Evolutionary conservation across 2,113 vertebrate genomes (phyloP).

Genomic region (Hystrix cristata): DNA sequence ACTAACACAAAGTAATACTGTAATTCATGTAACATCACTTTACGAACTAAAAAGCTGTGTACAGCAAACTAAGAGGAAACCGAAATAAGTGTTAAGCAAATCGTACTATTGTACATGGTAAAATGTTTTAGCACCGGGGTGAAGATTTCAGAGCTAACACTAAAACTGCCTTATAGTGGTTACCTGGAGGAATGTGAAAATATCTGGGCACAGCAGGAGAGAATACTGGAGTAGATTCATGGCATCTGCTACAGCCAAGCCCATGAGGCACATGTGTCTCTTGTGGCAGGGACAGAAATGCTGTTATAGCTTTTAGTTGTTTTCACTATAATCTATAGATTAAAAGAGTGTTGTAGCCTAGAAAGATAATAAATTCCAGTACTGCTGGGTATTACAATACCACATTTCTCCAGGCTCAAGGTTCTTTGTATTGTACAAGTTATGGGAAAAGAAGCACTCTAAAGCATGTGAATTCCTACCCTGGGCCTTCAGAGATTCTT

Average conservation of each 20-base stretch:
- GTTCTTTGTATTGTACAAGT: not conserved
- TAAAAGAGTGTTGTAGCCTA: not conserved
- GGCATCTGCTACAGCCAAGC: fast-evolving
- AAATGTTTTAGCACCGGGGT: not conserved
- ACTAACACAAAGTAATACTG: too few species aligned
- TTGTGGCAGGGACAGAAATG: not conserved
- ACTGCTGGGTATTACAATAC: not conserved
- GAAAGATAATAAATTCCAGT: not conserved
- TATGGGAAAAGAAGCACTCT: not conserved
- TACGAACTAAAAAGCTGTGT: not conserved
- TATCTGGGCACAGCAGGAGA: not conserved
- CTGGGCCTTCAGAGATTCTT: not conserved
- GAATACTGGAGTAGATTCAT: not conserved
- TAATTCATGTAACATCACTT: not conserved
- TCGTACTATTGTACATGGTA: not conserved
- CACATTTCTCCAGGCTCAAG: not conserved
- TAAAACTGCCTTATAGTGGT: not conserved
- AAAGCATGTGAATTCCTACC: not conserved
- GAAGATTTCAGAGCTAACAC: not conserved
- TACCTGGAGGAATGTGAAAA: not conserved
- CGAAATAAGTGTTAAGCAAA: not conserved
- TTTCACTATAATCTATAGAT: not conserved
- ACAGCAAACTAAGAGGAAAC: not conserved
- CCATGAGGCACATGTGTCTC: not conserved
- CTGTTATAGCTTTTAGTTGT: not conserved